Percentiles rank a stretch among this genome's conserved stretches.
These are phyloP conservation scores for Pollenia griseotomentosa DNA, from an alignment of 2,888 invertebrate species.

Conservation along the genomic window DNA sequence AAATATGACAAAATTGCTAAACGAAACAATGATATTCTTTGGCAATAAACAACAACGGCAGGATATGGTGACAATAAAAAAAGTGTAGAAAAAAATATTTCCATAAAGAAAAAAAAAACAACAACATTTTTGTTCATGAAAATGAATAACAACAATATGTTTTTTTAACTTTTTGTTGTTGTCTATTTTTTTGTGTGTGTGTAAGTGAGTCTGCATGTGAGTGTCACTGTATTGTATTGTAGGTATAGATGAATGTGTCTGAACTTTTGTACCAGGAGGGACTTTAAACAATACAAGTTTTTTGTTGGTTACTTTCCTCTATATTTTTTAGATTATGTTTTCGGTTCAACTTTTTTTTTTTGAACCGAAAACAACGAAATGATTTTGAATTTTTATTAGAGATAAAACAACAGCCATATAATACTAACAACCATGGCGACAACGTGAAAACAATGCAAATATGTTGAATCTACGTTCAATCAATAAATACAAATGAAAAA, in stretches of 20 bases:
- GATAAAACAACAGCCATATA: constrained; percentile 37
- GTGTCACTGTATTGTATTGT: background rate
- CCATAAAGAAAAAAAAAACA: constrained; percentile 23
- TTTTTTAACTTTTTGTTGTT: constrained; percentile 53
- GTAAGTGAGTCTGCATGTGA: background rate
- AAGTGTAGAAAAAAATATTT: constrained; percentile 33
- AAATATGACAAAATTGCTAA: constrained; percentile 70
- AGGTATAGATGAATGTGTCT: constrained; percentile 3
- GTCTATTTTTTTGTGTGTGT: background rate
- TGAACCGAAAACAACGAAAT: constrained; percentile 59
- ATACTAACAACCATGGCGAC: constrained; percentile 30
- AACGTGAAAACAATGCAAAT: constrained; percentile 30
- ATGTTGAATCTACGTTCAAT: constrained; percentile 30
- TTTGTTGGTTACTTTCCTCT: constrained; percentile 5
- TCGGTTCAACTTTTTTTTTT: constrained; percentile 43
- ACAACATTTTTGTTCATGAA: constrained; percentile 52
- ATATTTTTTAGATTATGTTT: constrained; percentile 41
- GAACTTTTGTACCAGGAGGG: constrained; percentile 13
- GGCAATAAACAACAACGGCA: constrained; percentile 63
- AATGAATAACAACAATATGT: constrained; percentile 69
- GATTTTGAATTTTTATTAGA: constrained; percentile 66
- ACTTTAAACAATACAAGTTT: constrained; percentile 44
- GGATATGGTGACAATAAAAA: constrained; percentile 69
- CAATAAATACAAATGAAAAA: constrained; percentile 9
- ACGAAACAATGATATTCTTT: constrained; percentile 71